Evolutionary conservation across 2,797 vertebrate species (phyloP).

Genomic region (Sebastes ruberrimus): DNA sequence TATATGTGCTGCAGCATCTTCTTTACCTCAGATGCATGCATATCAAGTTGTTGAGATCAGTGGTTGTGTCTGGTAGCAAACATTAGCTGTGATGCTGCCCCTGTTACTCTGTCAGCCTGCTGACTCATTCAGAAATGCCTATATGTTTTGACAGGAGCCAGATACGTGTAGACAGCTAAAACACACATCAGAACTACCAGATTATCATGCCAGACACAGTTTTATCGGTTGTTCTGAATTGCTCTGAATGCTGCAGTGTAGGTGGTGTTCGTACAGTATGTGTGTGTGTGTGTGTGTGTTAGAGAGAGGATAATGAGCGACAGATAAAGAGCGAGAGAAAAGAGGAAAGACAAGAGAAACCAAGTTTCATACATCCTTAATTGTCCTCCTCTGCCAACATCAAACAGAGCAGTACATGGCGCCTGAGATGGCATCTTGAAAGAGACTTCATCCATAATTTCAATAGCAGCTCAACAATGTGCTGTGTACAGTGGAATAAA

Average conservation of each 20-base stretch:
- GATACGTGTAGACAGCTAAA: slow-evolving; percentile 5
- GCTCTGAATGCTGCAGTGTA: neutral
- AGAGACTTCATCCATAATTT: slow-evolving; percentile 65
- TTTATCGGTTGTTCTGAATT: slow-evolving; percentile 9
- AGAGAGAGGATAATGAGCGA: slow-evolving; percentile 32
- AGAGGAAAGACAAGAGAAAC: slow-evolving; percentile 6
- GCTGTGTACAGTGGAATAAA: slow-evolving; percentile 37
- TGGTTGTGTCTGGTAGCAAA: slow-evolving; percentile 8
- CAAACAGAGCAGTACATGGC: slow-evolving; percentile 39
- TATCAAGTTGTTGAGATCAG: slow-evolving; percentile 6
- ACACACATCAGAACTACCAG: neutral
- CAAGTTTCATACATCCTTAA: slow-evolving; percentile 54
- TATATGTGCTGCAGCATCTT: slow-evolving; percentile 8
- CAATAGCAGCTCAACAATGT: slow-evolving; percentile 33
- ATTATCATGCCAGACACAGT: neutral
- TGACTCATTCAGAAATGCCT: slow-evolving; percentile 29
- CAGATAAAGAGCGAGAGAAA: slow-evolving; percentile 3
- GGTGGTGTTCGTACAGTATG: neutral
- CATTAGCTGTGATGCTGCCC: neutral
- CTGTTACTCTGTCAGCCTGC: slow-evolving; percentile 4
- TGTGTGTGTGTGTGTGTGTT: neutral
- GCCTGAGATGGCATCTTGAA: slow-evolving; percentile 48
- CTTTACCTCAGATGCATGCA: neutral
- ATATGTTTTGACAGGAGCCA: slow-evolving; percentile 19
- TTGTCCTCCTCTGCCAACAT: slow-evolving; percentile 56